Evolutionary conservation across 2,888 invertebrate genomes (phyloP), one percentile per base, ranked within the genome.

Genomic region (Cenopis cana): DNA sequence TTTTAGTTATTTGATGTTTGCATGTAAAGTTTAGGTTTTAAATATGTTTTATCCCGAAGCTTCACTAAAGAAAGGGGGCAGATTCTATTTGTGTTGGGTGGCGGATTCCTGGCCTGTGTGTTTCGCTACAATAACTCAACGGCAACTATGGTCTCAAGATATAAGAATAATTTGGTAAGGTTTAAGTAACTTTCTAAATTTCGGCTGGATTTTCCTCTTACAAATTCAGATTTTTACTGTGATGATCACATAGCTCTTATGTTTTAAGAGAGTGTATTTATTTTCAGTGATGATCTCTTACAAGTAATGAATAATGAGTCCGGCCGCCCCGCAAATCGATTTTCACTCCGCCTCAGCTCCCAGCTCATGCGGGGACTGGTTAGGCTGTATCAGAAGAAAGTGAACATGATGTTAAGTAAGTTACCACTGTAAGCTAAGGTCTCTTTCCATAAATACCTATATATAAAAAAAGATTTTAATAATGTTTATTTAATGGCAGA

Each of bases 31-130:
- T 71, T 61, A 24, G 17, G 20, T 36, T 67, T 8, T 55, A 29
- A 84, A 76, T 77, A 92, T 93, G 93, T 93, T 93, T 88, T 93
- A 88, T 78, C 90, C 90, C 0, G 86, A 80, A 2, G 86, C 89
- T 50, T 89, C 89, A 1, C 79, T 93, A 57, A 89, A 83, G 76
- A 83, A 84, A 74, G 93, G 93, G 12, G 93, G 93, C 24, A 85
- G 86, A 75, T 93, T 93, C 82, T 89, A 93, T 79, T 80, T 91
- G 68, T 90, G 90, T 75, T 93, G 93, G 93, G 85, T 93, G 9
- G 93, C 92, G 33, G 93, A 93, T 79, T 90, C 91, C 18, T 92
- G 91, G 91, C 92, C 93, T 3, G 74, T 86, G 38, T 84, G 88
- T 67, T 93, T 93, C 84, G 86, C 88, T 4, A 84, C 84, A 24